Base-by-base conservation (phyloP, 1,140 invertebrate species). In the Kradibia gibbosae region DNA sequence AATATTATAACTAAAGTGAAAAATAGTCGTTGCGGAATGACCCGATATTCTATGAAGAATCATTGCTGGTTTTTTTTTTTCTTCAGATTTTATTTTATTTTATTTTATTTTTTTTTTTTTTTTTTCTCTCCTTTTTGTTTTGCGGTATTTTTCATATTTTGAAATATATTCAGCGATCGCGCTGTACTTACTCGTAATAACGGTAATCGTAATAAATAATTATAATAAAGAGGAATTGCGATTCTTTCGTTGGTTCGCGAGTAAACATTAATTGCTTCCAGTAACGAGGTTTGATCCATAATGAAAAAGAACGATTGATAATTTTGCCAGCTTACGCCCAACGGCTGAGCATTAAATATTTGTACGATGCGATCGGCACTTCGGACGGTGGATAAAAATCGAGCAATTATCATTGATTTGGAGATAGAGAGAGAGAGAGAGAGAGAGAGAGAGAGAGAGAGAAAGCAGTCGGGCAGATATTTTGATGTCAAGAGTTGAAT, bases 281-380 rank as follows among this genome's bases (percentile, higher is more conserved):
- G 22, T 39, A 28, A 3, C 34, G 65, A 70, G 28, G n/a, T 67
- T 31, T 25, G 7, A 20, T 28, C 10, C 45, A 45, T 39, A 71
- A 67, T 28, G 45, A 70, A 22, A 65, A 0, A 34, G 45, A 73
- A 36, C 8, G 11, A 48, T 31, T 3, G 31, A n/a, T 48, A 77
- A n/a, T n/a, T n/a, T 67, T 73, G 53, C n/a, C 74, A 72, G 77
- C 83, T 82, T 83, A 71, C 82, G 83, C 85, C 74, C 78, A 88
- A 87, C 85, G 85, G 87, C 84, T 86, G 85, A 83, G 79, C 84
- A 83, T 34, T 36, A 82, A 11, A 60, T 60, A 22, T 13, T 60
- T 60, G 7, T 60, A n/a, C 57, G 57, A 11, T 2, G 25, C 57
- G 48, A 55, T 65, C 72, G 42, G 78, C 7, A 45, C 13, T 45